A percentile compares a stretch with the other conserved stretches of the same genome.
Conservation (phyloP, 2,888 invertebrate species). For the Halictus quadricinctus region DNA sequence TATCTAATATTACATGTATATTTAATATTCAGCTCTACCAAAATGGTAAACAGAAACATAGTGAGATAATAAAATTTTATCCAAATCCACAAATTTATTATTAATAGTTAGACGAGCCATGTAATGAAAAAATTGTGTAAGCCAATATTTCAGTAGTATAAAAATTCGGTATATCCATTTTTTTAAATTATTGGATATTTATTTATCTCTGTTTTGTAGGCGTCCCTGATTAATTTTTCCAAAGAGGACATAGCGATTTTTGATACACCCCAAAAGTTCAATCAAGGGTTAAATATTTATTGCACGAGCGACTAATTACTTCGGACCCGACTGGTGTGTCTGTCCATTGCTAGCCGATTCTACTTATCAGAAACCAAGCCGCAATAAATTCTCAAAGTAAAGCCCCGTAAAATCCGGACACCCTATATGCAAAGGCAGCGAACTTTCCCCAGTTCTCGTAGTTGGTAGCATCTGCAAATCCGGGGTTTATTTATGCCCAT, state of each 20-base stretch:
- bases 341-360: not conserved
- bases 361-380: not conserved
- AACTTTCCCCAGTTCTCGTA: not conserved
- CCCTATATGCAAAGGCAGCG: not conserved
- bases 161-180: not conserved
- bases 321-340: not conserved
- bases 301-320: not conserved
- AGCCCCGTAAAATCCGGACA: not conserved
- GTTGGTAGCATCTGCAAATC: conserved; percentile 18
- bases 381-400: not conserved
- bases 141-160: not conserved
- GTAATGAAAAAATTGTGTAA: not conserved
- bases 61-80: not conserved
- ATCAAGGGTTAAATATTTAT: not conserved
- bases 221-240: not conserved
- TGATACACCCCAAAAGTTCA: not conserved
- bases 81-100: not conserved
- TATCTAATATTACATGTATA: not conserved
- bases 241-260: too few relatives aligned
- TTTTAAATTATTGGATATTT: not conserved
- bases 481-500: conserved; percentile 24
- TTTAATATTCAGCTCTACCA: not conserved
- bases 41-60: not conserved
- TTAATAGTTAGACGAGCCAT: not conserved
- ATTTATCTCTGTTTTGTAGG: not conserved